Evolutionary conservation across 2,113 vertebrate genomes (phyloP).

Genomic region (Oreochromis niloticus): DNA sequence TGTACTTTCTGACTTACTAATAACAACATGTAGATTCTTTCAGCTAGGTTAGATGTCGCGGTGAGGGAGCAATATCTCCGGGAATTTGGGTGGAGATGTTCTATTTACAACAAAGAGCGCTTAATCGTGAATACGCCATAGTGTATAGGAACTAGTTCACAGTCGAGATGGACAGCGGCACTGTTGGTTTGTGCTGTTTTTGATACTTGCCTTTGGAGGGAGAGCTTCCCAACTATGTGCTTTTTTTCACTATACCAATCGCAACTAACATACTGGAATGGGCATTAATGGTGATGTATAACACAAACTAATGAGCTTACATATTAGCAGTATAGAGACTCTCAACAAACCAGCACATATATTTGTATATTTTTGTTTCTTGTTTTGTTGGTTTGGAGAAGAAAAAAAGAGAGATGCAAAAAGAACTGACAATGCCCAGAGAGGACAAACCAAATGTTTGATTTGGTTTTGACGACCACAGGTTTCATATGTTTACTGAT

Average conservation of each 20-base stretch:
- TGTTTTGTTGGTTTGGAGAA: conserved; percentile 46
- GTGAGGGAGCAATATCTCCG: conserved; percentile 43
- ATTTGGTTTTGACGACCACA: conserved; percentile 53
- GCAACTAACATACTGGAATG: conserved; percentile 65
- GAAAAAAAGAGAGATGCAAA: conserved; percentile 60
- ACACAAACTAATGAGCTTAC: conserved; percentile 58
- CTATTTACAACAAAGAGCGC: conserved; percentile 57
- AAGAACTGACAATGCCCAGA: conserved; percentile 52
- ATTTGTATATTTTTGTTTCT: conserved; percentile 64
- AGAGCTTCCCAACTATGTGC: conserved; percentile 73
- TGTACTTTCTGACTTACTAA: conserved; percentile 74
- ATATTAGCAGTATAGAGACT: conserved; percentile 65
- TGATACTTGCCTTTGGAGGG: conserved; percentile 76
- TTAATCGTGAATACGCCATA: conserved; percentile 72
- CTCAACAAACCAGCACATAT: conserved; percentile 77
- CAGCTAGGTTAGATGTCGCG: conserved; percentile 31
- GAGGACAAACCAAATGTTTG: conserved; percentile 50
- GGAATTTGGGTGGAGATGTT: conserved; percentile 36
- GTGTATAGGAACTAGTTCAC: conserved; percentile 70
- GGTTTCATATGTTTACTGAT: conserved; percentile 70
- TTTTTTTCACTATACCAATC: conserved; percentile 67
- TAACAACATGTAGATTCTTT: conserved; percentile 35
- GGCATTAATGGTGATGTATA: conserved; percentile 68
- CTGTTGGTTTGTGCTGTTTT: conserved; percentile 74
- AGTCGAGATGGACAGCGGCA: conserved; percentile 63